A percentile compares a stretch with the other conserved stretches of the same genome.
Conservation (phyloP, 2,113 vertebrate genomes). For the Zingel zingel region DNA sequence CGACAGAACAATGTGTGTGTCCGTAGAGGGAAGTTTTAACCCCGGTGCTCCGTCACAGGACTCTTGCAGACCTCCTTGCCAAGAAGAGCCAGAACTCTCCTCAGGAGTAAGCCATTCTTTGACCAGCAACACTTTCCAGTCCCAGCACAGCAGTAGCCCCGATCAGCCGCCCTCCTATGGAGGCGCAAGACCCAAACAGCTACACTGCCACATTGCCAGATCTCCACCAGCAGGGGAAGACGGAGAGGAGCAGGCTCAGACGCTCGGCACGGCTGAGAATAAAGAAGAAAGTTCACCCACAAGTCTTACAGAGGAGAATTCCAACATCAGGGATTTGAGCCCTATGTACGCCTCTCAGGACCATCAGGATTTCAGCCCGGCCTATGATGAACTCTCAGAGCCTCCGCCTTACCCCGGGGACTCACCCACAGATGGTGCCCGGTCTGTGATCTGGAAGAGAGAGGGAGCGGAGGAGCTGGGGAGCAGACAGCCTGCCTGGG, state of each 20-base stretch:
- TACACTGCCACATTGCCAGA: conserved; percentile 78
- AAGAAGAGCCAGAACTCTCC: conserved; percentile 64
- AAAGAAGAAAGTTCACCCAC: conserved; percentile 43
- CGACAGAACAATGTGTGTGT: conserved; percentile 58
- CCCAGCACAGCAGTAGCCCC: conserved; percentile 62
- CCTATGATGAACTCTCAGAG: conserved; percentile 80
- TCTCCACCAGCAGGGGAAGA: conserved; percentile 69
- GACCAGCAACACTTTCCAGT: conserved; percentile 59
- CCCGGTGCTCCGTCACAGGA: conserved; percentile 62
- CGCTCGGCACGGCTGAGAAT: conserved; percentile 52
- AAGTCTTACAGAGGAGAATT: conserved; percentile 47
- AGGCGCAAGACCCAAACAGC: conserved; percentile 91
- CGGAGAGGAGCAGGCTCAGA: conserved; percentile 35
- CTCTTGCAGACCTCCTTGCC: conserved; percentile 48
- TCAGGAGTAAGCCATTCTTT: conserved; percentile 30
- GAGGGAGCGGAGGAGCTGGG: conserved; percentile 79
- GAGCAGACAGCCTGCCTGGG: conserved; percentile 91
- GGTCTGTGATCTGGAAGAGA: conserved; percentile 58
- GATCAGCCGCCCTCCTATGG: conserved; percentile 78
- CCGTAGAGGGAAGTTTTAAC: conserved; percentile 54
- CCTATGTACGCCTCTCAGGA: conserved; percentile 62
- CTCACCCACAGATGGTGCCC: conserved; percentile 30
- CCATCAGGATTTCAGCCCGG: conserved; percentile 77
- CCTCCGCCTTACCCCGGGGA: conserved; percentile 82
- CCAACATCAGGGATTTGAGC: conserved; percentile 42